phyloP scores from a whole-genome alignment of 1,140 invertebrate species.

The Drosophila serrata region DNA sequence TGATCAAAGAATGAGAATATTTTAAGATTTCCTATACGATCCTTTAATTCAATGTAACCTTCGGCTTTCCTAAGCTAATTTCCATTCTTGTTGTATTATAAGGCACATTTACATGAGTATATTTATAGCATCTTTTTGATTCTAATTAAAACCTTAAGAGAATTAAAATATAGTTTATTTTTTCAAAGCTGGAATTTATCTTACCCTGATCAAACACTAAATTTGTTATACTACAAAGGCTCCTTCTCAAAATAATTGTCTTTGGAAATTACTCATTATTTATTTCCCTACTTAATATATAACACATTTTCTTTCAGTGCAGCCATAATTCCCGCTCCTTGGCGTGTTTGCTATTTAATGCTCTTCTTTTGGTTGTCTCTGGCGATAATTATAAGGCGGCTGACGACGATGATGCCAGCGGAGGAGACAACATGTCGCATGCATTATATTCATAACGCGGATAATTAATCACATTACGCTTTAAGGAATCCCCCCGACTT shows the following conservation, averaged over 20 bases:
- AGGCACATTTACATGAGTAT: no score
- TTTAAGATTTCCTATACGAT: no score
- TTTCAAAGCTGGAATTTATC: no score
- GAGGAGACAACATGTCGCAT: slow-evolving; percentile 64
- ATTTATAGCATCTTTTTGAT: no score
- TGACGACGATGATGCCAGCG: slow-evolving; percentile 40
- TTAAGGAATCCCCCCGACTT: slow-evolving; percentile 50
- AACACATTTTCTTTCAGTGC: slow-evolving; percentile 10
- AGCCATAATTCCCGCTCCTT: slow-evolving; percentile 1
- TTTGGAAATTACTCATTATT: not conserved
- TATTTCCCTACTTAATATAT: not conserved
- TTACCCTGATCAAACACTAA: not conserved
- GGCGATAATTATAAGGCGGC: slow-evolving; percentile 42
- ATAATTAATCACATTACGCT: slow-evolving; percentile 71
- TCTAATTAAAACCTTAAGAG: no score
- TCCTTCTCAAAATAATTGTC: not conserved
- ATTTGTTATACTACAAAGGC: not conserved
- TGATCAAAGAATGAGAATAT: no score
- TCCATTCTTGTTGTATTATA: no score
- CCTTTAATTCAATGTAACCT: no score
- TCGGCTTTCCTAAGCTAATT: no score
- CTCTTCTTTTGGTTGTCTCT: slow-evolving; percentile 37
- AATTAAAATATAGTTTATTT: not conserved
- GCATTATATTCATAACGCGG: slow-evolving; percentile 62
- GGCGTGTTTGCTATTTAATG: slow-evolving; percentile 11